Percentiles rank a stretch among this genome's conserved stretches.
Conservation (phyloP, 2,797 vertebrate species). For the Acanthurus lineatus region DNA sequence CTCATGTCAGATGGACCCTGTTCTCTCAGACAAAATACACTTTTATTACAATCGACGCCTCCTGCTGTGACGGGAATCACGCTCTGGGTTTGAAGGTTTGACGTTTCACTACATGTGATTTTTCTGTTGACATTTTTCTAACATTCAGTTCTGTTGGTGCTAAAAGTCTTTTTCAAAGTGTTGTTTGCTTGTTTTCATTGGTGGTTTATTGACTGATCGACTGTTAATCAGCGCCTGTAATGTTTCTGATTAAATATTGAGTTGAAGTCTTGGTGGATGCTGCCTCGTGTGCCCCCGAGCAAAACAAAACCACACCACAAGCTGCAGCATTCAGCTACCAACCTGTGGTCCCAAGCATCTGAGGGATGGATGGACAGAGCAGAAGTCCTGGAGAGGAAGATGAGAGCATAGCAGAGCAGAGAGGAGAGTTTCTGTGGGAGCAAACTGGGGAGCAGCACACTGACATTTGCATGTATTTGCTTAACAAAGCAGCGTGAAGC, state of each 20-base stretch:
- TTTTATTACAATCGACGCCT: too few species aligned
- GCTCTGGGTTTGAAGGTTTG: too few species aligned
- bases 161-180: neutral
- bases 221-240: neutral
- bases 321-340: conserved; percentile 47
- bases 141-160: too few species aligned
- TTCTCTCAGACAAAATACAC: too few species aligned
- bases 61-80: too few species aligned
- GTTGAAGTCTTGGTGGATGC: neutral
- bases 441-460: neutral
- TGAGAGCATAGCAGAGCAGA: conserved; percentile 24
- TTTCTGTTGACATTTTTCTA: too few species aligned
- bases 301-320: conserved; percentile 26
- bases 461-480: neutral
- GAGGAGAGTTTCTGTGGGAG: neutral
- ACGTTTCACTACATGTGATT: too few species aligned
- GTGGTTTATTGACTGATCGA: too few species aligned
- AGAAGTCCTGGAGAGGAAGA: conserved; percentile 69
- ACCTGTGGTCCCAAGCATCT: conserved; percentile 62
- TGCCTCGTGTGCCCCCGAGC: conserved; percentile 53
- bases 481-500: neutral
- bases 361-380: conserved; percentile 51
- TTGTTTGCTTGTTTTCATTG: neutral
- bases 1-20: too few species aligned
- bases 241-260: neutral